A percentile compares a stretch with the other conserved stretches of the same genome.
Conservation (phyloP, 1,140 invertebrate genomes). For the Drosophila nannoptera region DNA sequence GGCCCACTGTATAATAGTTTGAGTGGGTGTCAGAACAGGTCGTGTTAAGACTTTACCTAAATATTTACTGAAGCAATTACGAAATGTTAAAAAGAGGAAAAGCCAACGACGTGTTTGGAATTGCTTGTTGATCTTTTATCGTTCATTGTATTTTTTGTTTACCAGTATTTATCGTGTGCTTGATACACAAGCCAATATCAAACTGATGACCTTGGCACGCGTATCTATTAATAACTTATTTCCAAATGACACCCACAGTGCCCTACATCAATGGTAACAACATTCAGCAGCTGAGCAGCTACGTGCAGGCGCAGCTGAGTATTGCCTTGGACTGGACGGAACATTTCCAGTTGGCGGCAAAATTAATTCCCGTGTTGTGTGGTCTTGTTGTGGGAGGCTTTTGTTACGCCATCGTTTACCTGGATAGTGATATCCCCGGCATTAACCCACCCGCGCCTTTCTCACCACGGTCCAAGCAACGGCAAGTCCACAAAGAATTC, state of each 20-base stretch:
- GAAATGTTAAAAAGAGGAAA: background rate
- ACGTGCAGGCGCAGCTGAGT: constrained; percentile 47
- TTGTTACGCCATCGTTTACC: constrained; percentile 80
- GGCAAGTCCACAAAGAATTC: constrained; percentile 39
- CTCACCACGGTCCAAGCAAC: constrained; percentile 68
- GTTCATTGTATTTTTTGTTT: background rate
- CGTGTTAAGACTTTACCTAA: constrained; percentile 18
- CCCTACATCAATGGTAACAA: constrained; percentile 43
- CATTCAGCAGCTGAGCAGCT: constrained; percentile 40
- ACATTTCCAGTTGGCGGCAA: constrained; percentile 48
- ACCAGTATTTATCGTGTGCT: background rate
- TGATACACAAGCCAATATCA: constrained; percentile 33
- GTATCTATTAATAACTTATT: constrained; percentile 37
- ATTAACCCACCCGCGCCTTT: constrained; percentile 80
- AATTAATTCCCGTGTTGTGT: constrained; percentile 61
- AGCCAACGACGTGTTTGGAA: background rate
- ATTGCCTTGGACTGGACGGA: constrained; percentile 47
- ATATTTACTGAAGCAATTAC: constrained; percentile 5
- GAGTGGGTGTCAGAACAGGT: constrained; percentile 26
- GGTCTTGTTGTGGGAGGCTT: constrained; percentile 68
- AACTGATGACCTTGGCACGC: constrained; percentile 17
- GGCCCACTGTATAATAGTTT: constrained; percentile 18
- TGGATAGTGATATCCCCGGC: constrained; percentile 80
- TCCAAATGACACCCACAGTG: constrained; percentile 46
- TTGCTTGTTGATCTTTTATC: background rate